Conservation (phyloP, 2,113 vertebrate species). For the Sturnus vulgaris region DNA sequence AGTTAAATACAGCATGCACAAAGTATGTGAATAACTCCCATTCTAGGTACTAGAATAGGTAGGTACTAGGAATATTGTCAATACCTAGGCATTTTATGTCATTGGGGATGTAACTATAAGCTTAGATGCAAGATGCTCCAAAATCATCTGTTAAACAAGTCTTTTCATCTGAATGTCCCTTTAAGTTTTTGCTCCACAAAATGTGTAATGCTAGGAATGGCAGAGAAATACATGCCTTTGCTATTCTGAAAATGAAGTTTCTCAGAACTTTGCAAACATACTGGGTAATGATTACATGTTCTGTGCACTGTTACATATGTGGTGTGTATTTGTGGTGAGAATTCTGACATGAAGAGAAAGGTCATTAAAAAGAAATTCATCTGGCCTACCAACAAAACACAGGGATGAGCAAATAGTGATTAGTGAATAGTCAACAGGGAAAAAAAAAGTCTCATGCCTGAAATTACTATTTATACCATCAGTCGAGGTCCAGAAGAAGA, state of each 20-base stretch:
- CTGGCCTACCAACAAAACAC: conserved; percentile 4
- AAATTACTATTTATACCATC: conserved; percentile 13
- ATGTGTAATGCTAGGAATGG: background rate
- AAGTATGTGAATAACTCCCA: background rate
- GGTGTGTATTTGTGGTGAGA: background rate
- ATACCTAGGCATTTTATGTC: background rate
- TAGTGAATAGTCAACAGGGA: background rate
- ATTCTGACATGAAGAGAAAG: conserved; percentile 10
- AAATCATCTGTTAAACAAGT: background rate
- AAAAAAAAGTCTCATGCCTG: background rate
- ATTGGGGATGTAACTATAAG: background rate
- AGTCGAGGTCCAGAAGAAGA: background rate
- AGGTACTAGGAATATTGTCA: background rate
- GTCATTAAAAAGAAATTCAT: conserved; percentile 40
- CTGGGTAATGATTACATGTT: background rate
- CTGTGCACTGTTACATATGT: background rate
- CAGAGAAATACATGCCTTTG: background rate
- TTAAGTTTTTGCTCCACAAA: background rate
- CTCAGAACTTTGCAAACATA: background rate
- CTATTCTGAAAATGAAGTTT: background rate
- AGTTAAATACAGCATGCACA: background rate
- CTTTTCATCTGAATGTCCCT: background rate
- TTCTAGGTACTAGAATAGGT: background rate
- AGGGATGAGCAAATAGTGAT: conserved; percentile 24
- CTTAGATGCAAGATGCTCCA: background rate